Conservation (phyloP, 2,797 vertebrate genomes). For the Sebastes cheni region DNA sequence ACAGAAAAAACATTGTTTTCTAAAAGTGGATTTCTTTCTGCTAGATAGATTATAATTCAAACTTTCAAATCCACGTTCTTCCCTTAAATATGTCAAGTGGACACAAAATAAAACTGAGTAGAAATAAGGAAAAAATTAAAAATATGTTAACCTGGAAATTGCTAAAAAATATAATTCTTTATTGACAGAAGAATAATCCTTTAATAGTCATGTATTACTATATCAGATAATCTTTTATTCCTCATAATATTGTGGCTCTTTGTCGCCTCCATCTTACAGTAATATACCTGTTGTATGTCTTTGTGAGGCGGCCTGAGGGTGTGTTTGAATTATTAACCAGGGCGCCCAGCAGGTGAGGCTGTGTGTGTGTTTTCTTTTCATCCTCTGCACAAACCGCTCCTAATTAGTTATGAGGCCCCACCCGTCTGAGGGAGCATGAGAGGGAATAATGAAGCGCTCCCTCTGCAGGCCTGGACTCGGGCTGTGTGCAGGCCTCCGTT, state of each 20-base stretch:
- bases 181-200: not conserved
- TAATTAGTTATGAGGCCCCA: constrained; percentile 41
- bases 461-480: constrained; percentile 5
- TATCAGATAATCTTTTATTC: not conserved
- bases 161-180: not conserved
- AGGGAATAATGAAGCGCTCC: constrained; percentile 35
- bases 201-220: not conserved
- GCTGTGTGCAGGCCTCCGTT: not conserved
- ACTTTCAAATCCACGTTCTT: not conserved
- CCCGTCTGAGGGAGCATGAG: constrained; percentile 28
- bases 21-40: not conserved
- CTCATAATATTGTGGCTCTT: not conserved
- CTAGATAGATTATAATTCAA: not conserved
- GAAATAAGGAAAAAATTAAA: not conserved
- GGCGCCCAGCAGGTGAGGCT: constrained; percentile 44
- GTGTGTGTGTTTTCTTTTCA: constrained; percentile 39
- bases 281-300: not conserved
- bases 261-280: not conserved
- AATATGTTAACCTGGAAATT: not conserved
- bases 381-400: constrained; percentile 26
- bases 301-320: constrained; percentile 22
- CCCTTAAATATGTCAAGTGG: not conserved
- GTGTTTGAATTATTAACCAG: constrained; percentile 68
- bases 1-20: too few relatives aligned
- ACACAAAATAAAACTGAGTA: not conserved